phyloP scores from a whole-genome alignment of 1,140 invertebrate species.

The Anagrus nilaparvatae region DNA sequence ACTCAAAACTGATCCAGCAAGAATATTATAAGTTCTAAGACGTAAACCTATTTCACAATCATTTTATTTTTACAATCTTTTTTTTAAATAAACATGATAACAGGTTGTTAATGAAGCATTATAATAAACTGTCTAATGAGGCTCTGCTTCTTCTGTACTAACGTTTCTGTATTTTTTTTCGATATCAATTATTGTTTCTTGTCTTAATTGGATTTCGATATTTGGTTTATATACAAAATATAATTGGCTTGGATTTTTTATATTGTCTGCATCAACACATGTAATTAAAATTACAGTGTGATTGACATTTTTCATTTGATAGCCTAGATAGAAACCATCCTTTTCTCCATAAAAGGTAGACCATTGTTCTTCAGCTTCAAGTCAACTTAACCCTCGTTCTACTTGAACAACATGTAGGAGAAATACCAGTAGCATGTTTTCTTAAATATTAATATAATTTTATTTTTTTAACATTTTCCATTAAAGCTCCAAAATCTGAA shows the following conservation, averaged over 20 bases:
- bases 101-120: constrained; percentile 73
- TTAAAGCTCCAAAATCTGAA: constrained; percentile 76
- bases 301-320: constrained; percentile 73
- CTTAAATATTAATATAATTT: constrained; percentile 68
- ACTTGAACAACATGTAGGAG: constrained; percentile 86
- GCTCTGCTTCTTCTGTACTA: constrained; percentile 65
- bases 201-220: constrained; percentile 64
- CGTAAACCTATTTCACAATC: constrained; percentile 91
- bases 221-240: constrained; percentile 73
- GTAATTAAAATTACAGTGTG: constrained; percentile 77
- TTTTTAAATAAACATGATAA: constrained; percentile 87
- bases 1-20: constrained; percentile 88
- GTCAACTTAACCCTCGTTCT: constrained; percentile 90
- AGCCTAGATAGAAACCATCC: constrained; percentile 87
- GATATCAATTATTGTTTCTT: constrained; percentile 81
- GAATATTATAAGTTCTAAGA: constrained; percentile 82
- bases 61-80: constrained; percentile 74
- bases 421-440: constrained; percentile 80
- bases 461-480: constrained; percentile 72
- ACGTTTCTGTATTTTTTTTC: constrained; percentile 91
- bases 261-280: constrained; percentile 43
- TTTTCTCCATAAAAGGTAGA: constrained; percentile 52
- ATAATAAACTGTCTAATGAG: constrained; percentile 86
- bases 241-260: constrained; percentile 43
- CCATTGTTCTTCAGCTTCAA: constrained; percentile 67